A percentile compares a stretch with the other conserved stretches of the same genome.
Conservation (phyloP, 2,888 invertebrate species). For the Chloroclysta siterata region DNA sequence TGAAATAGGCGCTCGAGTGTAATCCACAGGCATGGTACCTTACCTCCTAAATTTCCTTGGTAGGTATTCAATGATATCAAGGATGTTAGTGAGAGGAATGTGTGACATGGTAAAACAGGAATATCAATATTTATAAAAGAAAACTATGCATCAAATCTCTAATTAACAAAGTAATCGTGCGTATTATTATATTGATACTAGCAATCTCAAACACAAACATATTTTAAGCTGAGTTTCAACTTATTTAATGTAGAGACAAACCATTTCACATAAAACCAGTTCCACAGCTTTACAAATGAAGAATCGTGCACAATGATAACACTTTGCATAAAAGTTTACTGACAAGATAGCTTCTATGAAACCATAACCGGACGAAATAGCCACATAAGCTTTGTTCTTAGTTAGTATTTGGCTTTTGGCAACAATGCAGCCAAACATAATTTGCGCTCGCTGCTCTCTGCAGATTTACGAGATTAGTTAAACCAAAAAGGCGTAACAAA, state of each 20-base stretch:
- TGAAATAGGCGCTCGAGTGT: too few relatives aligned
- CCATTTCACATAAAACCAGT: conserved; percentile 24
- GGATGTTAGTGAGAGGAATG: too few relatives aligned
- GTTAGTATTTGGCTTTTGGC: conserved; percentile 13
- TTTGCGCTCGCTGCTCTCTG: conserved; percentile 11
- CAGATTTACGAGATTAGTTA: conserved; percentile 23
- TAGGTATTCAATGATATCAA: too few relatives aligned
- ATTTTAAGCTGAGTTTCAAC: too few relatives aligned
- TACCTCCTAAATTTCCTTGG: too few relatives aligned
- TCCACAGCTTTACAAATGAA: conserved; percentile 20
- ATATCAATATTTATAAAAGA: too few relatives aligned
- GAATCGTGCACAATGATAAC: conserved; percentile 23
- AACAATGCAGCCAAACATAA: conserved; percentile 24
- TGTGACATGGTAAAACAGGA: too few relatives aligned
- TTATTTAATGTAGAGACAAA: conserved; percentile 12
- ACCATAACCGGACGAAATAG: conserved; percentile 22
- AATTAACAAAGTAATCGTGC: too few relatives aligned
- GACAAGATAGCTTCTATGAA: conserved; percentile 26
- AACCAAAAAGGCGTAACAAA: conserved; percentile 22
- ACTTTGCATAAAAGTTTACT: conserved; percentile 32
- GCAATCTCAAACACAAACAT: too few relatives aligned
- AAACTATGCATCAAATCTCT: background rate
- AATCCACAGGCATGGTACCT: too few relatives aligned
- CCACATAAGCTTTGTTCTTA: conserved; percentile 20
- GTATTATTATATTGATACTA: too few relatives aligned